Evolutionary conservation across 2,113 vertebrate genomes (phyloP).

Genomic region (Montifringilla adamsi): DNA sequence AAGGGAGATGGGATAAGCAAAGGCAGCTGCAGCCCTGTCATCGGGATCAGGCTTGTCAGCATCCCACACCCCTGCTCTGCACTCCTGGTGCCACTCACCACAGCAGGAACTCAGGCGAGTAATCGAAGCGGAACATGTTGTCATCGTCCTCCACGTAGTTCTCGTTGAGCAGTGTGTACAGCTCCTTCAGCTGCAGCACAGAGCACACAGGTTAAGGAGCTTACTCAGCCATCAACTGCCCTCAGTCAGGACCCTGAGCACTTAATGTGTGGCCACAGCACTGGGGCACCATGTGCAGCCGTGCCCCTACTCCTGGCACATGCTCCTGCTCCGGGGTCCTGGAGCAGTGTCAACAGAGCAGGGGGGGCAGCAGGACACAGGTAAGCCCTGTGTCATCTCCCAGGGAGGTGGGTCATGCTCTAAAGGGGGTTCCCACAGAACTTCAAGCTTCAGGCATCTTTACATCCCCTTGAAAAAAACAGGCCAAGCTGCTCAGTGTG

Average conservation of each 20-base stretch:
- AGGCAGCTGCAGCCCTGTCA: not conserved
- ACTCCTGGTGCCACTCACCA: constrained; percentile 79
- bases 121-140: constrained; percentile 99
- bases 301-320: accelerated
- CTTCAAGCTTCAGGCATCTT: not conserved
- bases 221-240: not conserved
- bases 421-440: not conserved
- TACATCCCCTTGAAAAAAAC: not conserved
- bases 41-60: not conserved
- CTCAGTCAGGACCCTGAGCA: not conserved
- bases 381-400: not conserved
- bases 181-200: constrained; percentile 87
- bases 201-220: not conserved
- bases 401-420: not conserved
- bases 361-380: not conserved
- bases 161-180: constrained; percentile 96
- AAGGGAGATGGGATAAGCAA: not conserved
- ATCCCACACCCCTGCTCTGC: not conserved
- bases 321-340: not conserved
- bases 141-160: constrained; percentile 99
- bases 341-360: too few species aligned
- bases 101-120: constrained; percentile 95
- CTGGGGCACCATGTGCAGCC: accelerated
- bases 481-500: not conserved
- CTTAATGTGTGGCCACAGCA: not conserved